phyloP scores from a whole-genome alignment of 2,113 vertebrate species.

The Labrus mixtus region DNA sequence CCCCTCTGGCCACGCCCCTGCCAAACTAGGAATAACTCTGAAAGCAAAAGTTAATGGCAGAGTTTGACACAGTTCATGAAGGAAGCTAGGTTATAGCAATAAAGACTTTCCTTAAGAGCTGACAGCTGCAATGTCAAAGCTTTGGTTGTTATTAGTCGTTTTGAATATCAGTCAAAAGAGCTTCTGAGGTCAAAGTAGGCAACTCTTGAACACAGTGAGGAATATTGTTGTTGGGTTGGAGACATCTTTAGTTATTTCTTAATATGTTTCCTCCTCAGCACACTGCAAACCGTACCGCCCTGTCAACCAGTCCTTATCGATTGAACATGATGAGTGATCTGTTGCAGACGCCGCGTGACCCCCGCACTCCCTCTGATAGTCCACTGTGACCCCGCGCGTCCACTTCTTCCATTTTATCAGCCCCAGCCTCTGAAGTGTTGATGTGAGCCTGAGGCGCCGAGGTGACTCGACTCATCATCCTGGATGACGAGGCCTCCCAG shows the following conservation, averaged over 20 bases:
- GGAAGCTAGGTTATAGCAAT: too few species aligned
- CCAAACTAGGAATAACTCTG: too few species aligned
- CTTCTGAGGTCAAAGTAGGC: neutral
- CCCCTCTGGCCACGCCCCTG: too few species aligned
- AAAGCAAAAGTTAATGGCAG: too few species aligned
- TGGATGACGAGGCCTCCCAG: conserved; percentile 31
- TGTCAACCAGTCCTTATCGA: conserved; percentile 26
- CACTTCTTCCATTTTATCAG: conserved; percentile 55
- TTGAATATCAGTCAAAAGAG: conserved; percentile 7
- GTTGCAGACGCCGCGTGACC: conserved; percentile 53
- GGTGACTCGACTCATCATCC: conserved; percentile 53
- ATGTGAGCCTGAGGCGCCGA: conserved; percentile 48
- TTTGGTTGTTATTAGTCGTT: neutral
- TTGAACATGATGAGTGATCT: conserved; percentile 50
- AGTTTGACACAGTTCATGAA: neutral
- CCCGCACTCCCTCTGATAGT: conserved; percentile 27
- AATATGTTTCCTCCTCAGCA: neutral
- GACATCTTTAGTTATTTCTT: neutral
- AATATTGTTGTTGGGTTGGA: neutral
- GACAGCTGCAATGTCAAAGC: neutral
- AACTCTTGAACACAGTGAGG: neutral
- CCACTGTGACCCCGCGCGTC: conserved; percentile 25
- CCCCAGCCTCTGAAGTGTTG: conserved; percentile 56
- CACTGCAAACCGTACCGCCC: neutral
- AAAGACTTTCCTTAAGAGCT: neutral